These are phyloP conservation scores for Actinopyga echinites DNA, from an alignment of 53 echinoderm and acorn worm genomes.

Conservation along the genomic window DNA sequence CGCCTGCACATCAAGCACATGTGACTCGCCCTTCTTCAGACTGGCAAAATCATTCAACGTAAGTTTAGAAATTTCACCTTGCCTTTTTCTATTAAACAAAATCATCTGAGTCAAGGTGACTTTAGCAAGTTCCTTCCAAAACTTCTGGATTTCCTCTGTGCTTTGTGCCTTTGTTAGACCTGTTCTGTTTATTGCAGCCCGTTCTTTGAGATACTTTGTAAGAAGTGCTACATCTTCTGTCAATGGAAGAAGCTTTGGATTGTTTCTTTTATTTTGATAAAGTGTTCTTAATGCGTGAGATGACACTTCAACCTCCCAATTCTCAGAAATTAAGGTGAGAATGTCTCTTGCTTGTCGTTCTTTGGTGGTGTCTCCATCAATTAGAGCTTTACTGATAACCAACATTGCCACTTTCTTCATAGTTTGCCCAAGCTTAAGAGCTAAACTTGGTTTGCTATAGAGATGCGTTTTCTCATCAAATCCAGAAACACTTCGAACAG, in stretches of 20 bases:
- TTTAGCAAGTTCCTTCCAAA: conserved; percentile 19
- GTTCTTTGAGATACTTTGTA: conserved; percentile 35
- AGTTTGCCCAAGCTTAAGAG: conserved; percentile 36
- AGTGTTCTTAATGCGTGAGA: conserved; percentile 62
- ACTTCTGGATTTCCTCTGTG: not conserved
- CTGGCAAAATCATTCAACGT: conserved; percentile 43
- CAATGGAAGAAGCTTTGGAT: conserved; percentile 58
- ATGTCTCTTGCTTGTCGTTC: conserved; percentile 45
- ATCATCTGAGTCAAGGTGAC: conserved; percentile 52
- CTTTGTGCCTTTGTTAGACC: not conserved
- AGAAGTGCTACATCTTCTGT: conserved; percentile 55
- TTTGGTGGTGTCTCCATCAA: not conserved
- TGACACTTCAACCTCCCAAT: conserved; percentile 66
- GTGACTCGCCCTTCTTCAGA: conserved; percentile 18
- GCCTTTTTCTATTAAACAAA: conserved; percentile 54
- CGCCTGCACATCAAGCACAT: conserved; percentile 33
- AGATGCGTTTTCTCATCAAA: conserved; percentile 53
- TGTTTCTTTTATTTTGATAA: conserved; percentile 53
- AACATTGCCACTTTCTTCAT: conserved; percentile 10
- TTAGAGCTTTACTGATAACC: no score
- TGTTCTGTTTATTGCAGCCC: conserved; percentile 5
- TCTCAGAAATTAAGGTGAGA: conserved; percentile 38
- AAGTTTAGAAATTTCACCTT: conserved; percentile 59
- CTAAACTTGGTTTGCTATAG: conserved; percentile 57
- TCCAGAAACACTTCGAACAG: conserved; percentile 58